Evolutionary conservation across 1,140 invertebrate species (phyloP).

Genomic region (Samia ricini): DNA sequence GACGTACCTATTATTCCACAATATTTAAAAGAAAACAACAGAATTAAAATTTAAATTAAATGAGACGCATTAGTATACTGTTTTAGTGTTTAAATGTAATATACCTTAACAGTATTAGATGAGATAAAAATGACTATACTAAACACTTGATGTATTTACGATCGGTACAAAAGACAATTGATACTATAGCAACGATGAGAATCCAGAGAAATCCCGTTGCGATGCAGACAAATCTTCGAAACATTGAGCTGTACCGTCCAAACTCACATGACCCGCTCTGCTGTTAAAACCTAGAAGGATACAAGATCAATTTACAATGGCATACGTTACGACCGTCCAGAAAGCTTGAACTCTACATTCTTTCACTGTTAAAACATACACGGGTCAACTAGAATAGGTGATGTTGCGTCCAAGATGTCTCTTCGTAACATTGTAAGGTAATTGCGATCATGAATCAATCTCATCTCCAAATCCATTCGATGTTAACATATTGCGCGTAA

Average conservation of each 20-base stretch:
- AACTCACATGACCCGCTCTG: not conserved
- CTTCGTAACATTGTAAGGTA: slow-evolving; percentile 57
- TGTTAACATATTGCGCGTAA: slow-evolving; percentile 20
- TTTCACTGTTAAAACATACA: slow-evolving; percentile 4
- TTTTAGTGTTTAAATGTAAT: not conserved
- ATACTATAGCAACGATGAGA: slow-evolving; percentile 27
- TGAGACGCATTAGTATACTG: no score
- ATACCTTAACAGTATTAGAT: not conserved
- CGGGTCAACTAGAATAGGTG: slow-evolving; percentile 15
- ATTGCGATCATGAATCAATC: slow-evolving; percentile 72
- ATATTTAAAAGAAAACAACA: no score
- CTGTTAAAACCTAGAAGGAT: not conserved
- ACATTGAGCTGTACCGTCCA: slow-evolving; percentile 18
- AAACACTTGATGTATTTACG: slow-evolving; percentile 48
- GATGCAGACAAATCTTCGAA: slow-evolving; percentile 35
- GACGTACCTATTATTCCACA: no score
- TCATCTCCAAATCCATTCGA: slow-evolving; percentile 47
- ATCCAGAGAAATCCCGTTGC: slow-evolving; percentile 35
- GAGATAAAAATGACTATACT: slow-evolving; percentile 6
- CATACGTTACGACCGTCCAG: slow-evolving; percentile 18
- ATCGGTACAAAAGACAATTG: slow-evolving; percentile 39
- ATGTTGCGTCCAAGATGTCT: slow-evolving; percentile 20
- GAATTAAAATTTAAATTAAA: no score
- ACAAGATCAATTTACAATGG: not conserved
- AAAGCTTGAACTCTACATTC: slow-evolving; percentile 19